phyloP scores from a whole-genome alignment of 2,113 vertebrate genomes.

The Bufo bufo region DNA sequence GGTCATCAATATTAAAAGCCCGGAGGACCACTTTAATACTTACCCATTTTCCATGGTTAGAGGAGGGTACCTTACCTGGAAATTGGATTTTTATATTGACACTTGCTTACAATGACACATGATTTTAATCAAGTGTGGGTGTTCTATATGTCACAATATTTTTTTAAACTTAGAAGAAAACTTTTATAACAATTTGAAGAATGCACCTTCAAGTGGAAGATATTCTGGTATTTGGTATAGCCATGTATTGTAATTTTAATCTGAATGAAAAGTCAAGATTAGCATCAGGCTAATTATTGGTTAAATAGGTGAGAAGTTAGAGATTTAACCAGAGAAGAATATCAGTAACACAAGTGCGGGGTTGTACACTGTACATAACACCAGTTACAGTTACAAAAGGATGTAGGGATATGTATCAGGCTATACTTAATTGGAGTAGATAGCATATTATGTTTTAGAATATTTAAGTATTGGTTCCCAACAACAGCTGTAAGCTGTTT shows the following conservation, averaged over 20 bases:
- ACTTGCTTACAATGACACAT: slow-evolving; percentile 9
- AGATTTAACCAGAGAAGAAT: neutral
- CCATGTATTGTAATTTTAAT: neutral
- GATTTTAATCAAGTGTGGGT: neutral
- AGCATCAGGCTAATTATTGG: neutral
- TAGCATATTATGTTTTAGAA: neutral
- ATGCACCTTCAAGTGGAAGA: neutral
- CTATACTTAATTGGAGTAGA: neutral
- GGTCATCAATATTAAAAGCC: too few species aligned
- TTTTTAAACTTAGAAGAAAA: neutral
- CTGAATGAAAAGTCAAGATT: neutral
- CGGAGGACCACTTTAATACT: neutral
- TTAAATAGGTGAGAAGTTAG: slow-evolving; percentile 13
- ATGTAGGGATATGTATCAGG: slow-evolving; percentile 53
- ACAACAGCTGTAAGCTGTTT: neutral
- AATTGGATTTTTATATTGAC: neutral
- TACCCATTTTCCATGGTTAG: neutral
- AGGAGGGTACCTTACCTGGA: neutral
- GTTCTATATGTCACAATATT: neutral
- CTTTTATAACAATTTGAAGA: neutral
- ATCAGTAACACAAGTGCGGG: neutral
- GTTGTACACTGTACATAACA: neutral
- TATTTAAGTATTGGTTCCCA: neutral
- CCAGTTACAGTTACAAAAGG: neutral
- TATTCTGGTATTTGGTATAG: neutral